These are phyloP conservation scores for Tetraneura akinire DNA, from an alignment of 1,140 invertebrate genomes.

Conservation along the genomic window DNA sequence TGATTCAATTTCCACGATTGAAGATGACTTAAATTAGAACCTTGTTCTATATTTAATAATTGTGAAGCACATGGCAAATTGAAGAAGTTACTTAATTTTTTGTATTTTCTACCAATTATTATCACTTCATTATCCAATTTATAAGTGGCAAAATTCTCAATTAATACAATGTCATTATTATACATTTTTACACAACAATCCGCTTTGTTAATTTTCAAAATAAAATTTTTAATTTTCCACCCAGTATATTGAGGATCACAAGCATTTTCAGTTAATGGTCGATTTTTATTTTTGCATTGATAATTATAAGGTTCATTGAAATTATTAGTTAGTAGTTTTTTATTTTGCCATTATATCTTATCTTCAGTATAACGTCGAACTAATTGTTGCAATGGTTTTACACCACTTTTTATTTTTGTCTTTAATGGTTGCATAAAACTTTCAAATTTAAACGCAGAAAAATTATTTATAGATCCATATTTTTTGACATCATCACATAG, in stretches of 20 bases:
- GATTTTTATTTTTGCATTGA: neutral
- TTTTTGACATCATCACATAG: too few relatives aligned
- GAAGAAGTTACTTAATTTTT: neutral
- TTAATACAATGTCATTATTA: neutral
- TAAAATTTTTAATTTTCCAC: neutral
- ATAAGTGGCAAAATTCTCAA: neutral
- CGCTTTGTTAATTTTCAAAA: neutral
- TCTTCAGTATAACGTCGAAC: too few relatives aligned
- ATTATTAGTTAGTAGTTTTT: too few relatives aligned
- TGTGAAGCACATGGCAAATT: neutral
- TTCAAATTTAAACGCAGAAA: too few relatives aligned
- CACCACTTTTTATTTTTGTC: too few relatives aligned
- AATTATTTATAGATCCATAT: too few relatives aligned
- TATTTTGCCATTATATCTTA: too few relatives aligned
- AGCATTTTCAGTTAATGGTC: neutral
- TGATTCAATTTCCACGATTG: neutral
- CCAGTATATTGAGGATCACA: neutral
- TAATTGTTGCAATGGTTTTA: too few relatives aligned
- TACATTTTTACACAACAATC: neutral
- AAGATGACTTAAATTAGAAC: neutral
- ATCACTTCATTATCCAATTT: neutral
- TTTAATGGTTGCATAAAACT: too few relatives aligned
- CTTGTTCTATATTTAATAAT: neutral
- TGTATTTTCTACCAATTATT: neutral
- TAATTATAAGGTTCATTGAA: too few relatives aligned